Percentiles rank a stretch among this genome's conserved stretches.
phyloP scores from a whole-genome alignment of 2,797 vertebrate species.

The Tangara arthus region DNA sequence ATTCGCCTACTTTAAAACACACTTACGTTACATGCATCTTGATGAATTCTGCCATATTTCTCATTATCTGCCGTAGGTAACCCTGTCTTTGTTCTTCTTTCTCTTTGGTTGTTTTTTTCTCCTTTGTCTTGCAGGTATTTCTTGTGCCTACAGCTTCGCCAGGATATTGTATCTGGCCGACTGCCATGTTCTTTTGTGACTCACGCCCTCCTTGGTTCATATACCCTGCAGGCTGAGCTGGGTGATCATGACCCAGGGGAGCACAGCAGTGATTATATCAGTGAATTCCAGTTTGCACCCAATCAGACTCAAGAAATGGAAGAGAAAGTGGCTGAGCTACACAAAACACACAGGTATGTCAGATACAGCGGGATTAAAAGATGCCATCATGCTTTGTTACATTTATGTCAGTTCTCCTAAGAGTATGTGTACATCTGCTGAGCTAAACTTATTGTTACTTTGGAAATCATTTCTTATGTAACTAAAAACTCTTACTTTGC shows the following conservation, averaged over 20 bases:
- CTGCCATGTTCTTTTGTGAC: constrained; percentile 97
- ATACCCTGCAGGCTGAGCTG: constrained; percentile 91
- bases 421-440: not conserved
- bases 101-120: not conserved
- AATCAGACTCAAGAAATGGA: constrained; percentile 94
- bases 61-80: not conserved
- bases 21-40: not conserved
- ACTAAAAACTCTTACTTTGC: not conserved
- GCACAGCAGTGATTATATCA: constrained; percentile 81
- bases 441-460: not conserved
- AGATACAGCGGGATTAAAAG: not conserved
- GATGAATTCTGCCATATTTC: not conserved
- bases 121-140: constrained; percentile 82
- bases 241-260: constrained; percentile 91
- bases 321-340: constrained; percentile 92
- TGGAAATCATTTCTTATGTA: not conserved
- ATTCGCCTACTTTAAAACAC: not conserved
- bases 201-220: constrained; percentile 91
- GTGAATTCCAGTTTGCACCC: constrained; percentile 88
- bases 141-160: constrained; percentile 94
- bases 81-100: not conserved
- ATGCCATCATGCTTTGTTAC: not conserved
- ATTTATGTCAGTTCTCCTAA: not conserved
- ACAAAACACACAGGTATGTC: constrained; percentile 90
- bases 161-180: constrained; percentile 89